Percentiles rank a stretch among this genome's conserved stretches.
phyloP scores from a whole-genome alignment of 2,888 invertebrate species.

The Drosophila meridionalis region DNA sequence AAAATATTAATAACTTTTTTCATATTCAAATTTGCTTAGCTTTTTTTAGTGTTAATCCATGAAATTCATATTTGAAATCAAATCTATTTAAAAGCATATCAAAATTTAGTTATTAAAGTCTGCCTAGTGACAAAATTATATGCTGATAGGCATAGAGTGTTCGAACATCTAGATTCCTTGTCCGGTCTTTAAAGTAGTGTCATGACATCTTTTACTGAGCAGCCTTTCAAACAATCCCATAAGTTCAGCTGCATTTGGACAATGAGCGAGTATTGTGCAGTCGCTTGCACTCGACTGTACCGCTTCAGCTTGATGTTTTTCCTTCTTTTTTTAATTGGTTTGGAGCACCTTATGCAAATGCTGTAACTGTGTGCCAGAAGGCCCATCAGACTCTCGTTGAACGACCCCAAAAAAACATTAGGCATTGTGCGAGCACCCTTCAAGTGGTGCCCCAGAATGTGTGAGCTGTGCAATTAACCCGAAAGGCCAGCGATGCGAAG shows the following conservation, averaged over 20 bases:
- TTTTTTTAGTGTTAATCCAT: too few species aligned
- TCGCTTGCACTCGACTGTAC: not conserved
- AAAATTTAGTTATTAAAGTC: too few species aligned
- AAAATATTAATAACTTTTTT: too few species aligned
- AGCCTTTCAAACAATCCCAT: too few species aligned
- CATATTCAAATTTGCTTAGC: too few species aligned
- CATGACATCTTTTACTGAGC: too few species aligned
- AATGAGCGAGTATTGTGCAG: not conserved
- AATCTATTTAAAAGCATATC: too few species aligned
- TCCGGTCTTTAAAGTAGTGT: too few species aligned
- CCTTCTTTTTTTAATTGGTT: constrained; percentile 56
- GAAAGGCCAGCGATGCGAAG: constrained; percentile 14
- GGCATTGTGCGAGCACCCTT: constrained; percentile 26
- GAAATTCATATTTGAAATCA: too few species aligned
- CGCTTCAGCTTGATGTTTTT: not conserved
- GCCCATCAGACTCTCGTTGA: constrained; percentile 26
- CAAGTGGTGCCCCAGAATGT: constrained; percentile 36
- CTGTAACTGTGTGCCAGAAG: constrained; percentile 37
- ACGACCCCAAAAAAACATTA: constrained; percentile 27
- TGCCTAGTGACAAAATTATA: too few species aligned
- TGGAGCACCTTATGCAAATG: constrained; percentile 64
- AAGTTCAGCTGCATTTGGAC: not conserved
- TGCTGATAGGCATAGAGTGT: too few species aligned
- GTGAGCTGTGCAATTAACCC: constrained; percentile 51
- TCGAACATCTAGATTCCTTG: too few species aligned